Percentiles rank a stretch among this genome's conserved stretches.
Evolutionary conservation across 2,888 invertebrate genomes (phyloP).

Genomic region (Morpho achilles): DNA sequence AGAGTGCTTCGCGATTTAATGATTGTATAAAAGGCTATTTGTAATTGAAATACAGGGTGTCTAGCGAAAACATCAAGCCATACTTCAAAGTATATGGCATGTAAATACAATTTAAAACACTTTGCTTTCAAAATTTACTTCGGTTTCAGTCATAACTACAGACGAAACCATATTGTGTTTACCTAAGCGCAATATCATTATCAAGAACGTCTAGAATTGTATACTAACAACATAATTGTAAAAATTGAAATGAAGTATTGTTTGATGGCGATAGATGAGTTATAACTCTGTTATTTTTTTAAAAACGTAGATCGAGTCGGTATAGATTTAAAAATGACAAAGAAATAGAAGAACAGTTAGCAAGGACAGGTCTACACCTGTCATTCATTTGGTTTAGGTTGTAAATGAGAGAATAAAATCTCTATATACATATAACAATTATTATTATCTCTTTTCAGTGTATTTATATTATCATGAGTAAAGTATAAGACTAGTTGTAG

Average conservation of each 20-base stretch:
- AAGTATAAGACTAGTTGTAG: slow-evolving; percentile 23
- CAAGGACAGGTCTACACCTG: neutral
- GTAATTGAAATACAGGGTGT: slow-evolving; percentile 62
- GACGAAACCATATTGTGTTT: too few species aligned
- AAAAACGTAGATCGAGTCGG: slow-evolving; percentile 20
- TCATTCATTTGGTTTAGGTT: neutral
- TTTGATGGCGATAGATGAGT: slow-evolving; percentile 34
- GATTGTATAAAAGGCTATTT: slow-evolving; percentile 39
- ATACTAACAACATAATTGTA: too few species aligned
- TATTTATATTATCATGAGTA: slow-evolving; percentile 7
- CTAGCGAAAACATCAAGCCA: slow-evolving; percentile 49
- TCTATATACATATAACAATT: slow-evolving; percentile 1
- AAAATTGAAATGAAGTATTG: slow-evolving; percentile 28
- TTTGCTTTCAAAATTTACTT: too few species aligned
- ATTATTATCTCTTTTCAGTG: slow-evolving; percentile 2
- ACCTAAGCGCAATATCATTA: neutral
- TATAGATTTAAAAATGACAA: slow-evolving; percentile 15
- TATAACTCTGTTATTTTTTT: slow-evolving; percentile 37
- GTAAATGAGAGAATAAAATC: slow-evolving; percentile 1
- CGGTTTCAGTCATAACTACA: too few species aligned
- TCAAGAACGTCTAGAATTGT: too few species aligned
- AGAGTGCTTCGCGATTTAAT: slow-evolving; percentile 60
- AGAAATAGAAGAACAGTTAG: slow-evolving; percentile 4
- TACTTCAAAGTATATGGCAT: slow-evolving; percentile 37
- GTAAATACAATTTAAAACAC: neutral